A percentile compares a stretch with the other conserved stretches of the same genome.
These are phyloP conservation scores for Leptodactylus fallax DNA, from an alignment of 2,797 vertebrate species.

Conservation along the genomic window DNA sequence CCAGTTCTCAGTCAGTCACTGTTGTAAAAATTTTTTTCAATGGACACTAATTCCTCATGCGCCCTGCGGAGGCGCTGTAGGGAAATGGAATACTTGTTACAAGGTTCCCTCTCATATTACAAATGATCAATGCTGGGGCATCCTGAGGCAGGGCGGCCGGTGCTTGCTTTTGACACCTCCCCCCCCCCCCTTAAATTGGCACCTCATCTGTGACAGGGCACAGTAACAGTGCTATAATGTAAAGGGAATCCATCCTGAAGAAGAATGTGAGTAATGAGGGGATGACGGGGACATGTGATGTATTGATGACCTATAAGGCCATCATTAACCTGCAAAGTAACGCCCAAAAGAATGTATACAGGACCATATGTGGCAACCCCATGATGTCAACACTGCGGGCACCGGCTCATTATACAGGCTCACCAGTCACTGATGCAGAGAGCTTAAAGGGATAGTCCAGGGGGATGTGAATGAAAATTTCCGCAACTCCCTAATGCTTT, in stretches of 20 bases:
- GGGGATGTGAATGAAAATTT: background rate
- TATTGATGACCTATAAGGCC: too few relatives aligned
- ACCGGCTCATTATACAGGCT: background rate
- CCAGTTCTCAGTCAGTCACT: too few relatives aligned
- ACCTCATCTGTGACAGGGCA: too few relatives aligned
- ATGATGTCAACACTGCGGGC: background rate
- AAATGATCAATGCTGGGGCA: too few relatives aligned
- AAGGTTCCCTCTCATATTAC: too few relatives aligned
- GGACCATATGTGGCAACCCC: background rate
- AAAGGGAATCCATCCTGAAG: too few relatives aligned
- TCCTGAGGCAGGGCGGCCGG: too few relatives aligned
- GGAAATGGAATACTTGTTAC: background rate
- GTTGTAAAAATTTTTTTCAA: background rate
- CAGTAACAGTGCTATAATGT: too few relatives aligned
- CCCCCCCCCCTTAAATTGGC: too few relatives aligned
- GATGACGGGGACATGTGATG: background rate
- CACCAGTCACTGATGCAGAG: background rate
- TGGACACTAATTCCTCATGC: background rate
- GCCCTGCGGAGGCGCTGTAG: background rate
- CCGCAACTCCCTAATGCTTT: background rate
- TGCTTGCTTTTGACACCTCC: too few relatives aligned
- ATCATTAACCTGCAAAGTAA: background rate
- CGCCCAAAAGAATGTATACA: background rate
- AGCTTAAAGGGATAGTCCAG: background rate
- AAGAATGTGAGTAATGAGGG: background rate